These are phyloP conservation scores for Tachina grossa DNA, from an alignment of 2,888 invertebrate species.

Conservation along the genomic window DNA sequence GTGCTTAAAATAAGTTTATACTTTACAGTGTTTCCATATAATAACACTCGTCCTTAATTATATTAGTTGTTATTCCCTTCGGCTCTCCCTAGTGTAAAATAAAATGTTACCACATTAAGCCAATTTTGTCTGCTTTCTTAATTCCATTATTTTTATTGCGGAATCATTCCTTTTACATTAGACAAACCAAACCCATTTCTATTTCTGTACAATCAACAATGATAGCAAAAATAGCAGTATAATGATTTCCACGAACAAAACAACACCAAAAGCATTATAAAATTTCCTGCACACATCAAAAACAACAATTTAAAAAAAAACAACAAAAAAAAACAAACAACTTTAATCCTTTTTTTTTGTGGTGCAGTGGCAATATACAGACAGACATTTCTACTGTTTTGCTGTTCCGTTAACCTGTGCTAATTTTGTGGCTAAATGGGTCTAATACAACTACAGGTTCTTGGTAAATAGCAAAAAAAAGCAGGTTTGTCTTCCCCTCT, in stretches of 20 bases:
- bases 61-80: too few relatives aligned
- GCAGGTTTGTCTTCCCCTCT: neutral
- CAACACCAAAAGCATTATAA: slow-evolving; percentile 1
- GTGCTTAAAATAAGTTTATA: too few relatives aligned
- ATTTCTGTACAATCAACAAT: neutral
- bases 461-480: neutral
- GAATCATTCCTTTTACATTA: too few relatives aligned
- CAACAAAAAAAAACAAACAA: neutral
- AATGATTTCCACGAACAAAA: slow-evolving; percentile 26
- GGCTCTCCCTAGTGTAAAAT: too few relatives aligned
- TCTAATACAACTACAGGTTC: slow-evolving; percentile 22
- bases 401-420: slow-evolving; percentile 46
- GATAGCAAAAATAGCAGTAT: neutral
- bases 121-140: too few relatives aligned
- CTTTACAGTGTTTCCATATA: too few relatives aligned
- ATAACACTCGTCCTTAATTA: too few relatives aligned
- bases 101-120: too few relatives aligned
- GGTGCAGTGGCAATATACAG: neutral
- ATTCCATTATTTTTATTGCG: too few relatives aligned
- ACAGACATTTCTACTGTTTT: neutral
- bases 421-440: slow-evolving; percentile 63
- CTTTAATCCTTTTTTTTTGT: slow-evolving; percentile 1
- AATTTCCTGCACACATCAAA: neutral
- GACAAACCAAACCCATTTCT: slow-evolving; percentile 5
- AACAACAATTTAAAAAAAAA: neutral